Evolutionary conservation across 1,140 invertebrate genomes (phyloP).

Genomic region (Pseudobourletiella spinata): DNA sequence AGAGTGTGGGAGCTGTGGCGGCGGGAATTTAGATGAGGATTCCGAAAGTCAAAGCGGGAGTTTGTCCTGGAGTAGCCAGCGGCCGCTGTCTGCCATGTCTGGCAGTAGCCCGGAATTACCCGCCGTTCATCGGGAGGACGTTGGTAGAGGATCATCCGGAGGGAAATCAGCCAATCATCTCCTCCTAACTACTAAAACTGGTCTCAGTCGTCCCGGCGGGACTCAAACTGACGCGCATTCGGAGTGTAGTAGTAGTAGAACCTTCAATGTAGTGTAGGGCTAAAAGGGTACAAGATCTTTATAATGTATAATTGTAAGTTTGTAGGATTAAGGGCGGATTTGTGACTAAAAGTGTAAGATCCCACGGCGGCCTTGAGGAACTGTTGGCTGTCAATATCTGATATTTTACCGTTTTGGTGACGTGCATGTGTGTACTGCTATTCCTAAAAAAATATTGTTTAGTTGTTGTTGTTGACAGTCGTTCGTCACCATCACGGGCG

Average conservation of each 20-base stretch:
- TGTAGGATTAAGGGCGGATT: not conserved
- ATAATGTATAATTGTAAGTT: not conserved
- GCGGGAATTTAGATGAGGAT: not conserved
- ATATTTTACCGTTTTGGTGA: too few species aligned
- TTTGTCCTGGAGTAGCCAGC: slow-evolving; percentile 2
- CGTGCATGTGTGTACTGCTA: too few species aligned
- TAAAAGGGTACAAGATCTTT: not conserved
- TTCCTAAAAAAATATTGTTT: too few species aligned
- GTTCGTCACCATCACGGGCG: too few species aligned
- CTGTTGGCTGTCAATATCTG: too few species aligned
- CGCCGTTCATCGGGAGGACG: not conserved
- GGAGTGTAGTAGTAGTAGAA: slow-evolving; percentile 9
- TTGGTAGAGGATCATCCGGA: not conserved
- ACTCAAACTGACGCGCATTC: not conserved
- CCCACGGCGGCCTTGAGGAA: too few species aligned
- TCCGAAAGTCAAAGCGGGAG: slow-evolving; percentile 8
- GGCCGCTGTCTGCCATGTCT: not conserved
- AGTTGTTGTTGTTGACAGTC: too few species aligned
- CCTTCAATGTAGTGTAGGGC: slow-evolving; percentile 8
- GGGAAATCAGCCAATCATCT: slow-evolving; percentile 16
- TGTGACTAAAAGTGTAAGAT: too few species aligned
- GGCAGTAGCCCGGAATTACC: not conserved
- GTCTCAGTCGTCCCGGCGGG: slow-evolving; percentile 1
- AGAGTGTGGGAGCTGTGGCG: not conserved
- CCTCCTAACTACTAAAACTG: slow-evolving; percentile 18